These are phyloP conservation scores for Schrankia costaestrigalis DNA, from an alignment of 2,888 invertebrate species.

Conservation along the genomic window DNA sequence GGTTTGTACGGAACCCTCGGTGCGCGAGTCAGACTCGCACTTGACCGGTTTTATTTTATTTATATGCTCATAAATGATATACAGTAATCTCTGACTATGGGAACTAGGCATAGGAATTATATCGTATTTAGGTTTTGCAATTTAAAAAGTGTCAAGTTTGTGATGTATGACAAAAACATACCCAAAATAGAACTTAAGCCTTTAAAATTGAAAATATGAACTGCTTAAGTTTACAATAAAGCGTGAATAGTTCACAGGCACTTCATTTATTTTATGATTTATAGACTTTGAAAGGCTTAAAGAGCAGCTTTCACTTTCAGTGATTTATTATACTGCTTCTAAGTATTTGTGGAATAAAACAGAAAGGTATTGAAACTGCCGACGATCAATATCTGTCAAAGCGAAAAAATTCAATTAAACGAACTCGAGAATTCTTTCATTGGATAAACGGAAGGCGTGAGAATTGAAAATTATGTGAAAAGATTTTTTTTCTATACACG, in stretches of 20 bases:
- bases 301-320: slow-evolving; percentile 61
- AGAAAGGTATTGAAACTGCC: slow-evolving; percentile 63
- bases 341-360: slow-evolving; percentile 68
- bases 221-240: too few relatives aligned
- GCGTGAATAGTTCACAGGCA: slow-evolving; percentile 39
- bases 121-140: too few relatives aligned
- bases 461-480: slow-evolving; percentile 68
- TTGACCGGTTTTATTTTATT: too few relatives aligned
- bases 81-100: too few relatives aligned
- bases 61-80: too few relatives aligned
- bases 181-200: too few relatives aligned
- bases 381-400: slow-evolving; percentile 73
- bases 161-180: too few relatives aligned
- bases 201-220: too few relatives aligned
- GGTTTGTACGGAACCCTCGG: too few relatives aligned
- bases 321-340: slow-evolving; percentile 65
- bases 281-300: slow-evolving; percentile 61
- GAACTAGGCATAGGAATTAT: too few relatives aligned
- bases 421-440: slow-evolving; percentile 59
- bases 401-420: slow-evolving; percentile 71
- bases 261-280: slow-evolving; percentile 62
- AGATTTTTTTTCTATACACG: slow-evolving; percentile 53
- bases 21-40: too few relatives aligned
- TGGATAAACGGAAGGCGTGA: slow-evolving; percentile 65
- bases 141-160: too few relatives aligned